Percentiles rank a stretch among this genome's conserved stretches.
phyloP scores from a whole-genome alignment of 2,888 invertebrate species.

The Chrysolina haemoptera region DNA sequence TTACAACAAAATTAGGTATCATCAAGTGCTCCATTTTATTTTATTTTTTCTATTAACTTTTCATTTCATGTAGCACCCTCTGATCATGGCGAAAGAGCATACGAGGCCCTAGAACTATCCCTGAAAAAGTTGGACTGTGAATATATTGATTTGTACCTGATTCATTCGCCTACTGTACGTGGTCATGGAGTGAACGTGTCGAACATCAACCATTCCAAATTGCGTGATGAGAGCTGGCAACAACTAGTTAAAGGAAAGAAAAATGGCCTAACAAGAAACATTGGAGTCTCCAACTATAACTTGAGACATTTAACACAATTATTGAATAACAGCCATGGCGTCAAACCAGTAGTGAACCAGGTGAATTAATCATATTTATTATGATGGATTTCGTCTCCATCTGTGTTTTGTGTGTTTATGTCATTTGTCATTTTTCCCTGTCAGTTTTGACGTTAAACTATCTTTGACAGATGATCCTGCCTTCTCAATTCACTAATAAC shows the following conservation, averaged over 20 bases:
- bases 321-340: slow-evolving; percentile 70
- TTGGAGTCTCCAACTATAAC: slow-evolving; percentile 89
- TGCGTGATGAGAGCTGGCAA: slow-evolving; percentile 80
- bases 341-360: slow-evolving; percentile 83
- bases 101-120: slow-evolving; percentile 73
- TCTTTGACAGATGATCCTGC: too few species aligned
- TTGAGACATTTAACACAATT: slow-evolving; percentile 79
- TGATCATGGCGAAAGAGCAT: slow-evolving; percentile 73
- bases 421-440: too few species aligned
- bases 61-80: slow-evolving; percentile 71
- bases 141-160: slow-evolving; percentile 85
- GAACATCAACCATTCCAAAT: slow-evolving; percentile 72
- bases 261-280: slow-evolving; percentile 75
- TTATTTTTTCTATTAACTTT: neutral
- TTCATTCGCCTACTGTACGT: slow-evolving; percentile 86
- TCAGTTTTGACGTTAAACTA: too few species aligned
- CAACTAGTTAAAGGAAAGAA: slow-evolving; percentile 77
- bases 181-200: slow-evolving; percentile 71
- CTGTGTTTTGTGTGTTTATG: too few species aligned
- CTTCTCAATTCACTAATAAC: too few species aligned
- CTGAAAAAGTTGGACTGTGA: slow-evolving; percentile 76
- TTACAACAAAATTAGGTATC: slow-evolving; percentile 85
- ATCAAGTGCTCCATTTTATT: neutral
- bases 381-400: too few species aligned
- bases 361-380: slow-evolving; percentile 65